Evolutionary conservation across 2,888 invertebrate genomes (phyloP), one percentile per base, ranked within the genome.

Genomic region (Melanophora roralis): DNA sequence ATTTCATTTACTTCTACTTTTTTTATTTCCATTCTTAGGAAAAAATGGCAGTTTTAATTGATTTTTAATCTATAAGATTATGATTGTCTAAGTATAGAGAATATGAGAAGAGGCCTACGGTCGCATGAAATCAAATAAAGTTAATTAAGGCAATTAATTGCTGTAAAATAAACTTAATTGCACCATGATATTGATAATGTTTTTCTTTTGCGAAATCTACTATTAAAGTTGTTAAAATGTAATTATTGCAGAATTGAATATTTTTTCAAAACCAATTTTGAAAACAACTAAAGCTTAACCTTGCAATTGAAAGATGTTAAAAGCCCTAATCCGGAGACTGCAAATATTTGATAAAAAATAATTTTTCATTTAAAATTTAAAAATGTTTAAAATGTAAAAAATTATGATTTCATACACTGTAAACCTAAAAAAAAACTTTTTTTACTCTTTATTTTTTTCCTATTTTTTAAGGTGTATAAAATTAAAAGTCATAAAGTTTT

Each of bases 11-110:
- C 32, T 51, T n/a, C 40, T 60, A 9, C 32, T 57, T 62, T 64
- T 74, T 67, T 74, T n/a, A 49, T 57, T 12, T 67, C n/a, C n/a
- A n/a, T n/a, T 73, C 40, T 51, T 57, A n/a, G n/a, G n/a, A n/a
- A n/a, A 36, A 51, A 57, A 86, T 87, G 85, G 86, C 87, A 87
- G 86, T 87, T 87, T 86, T 87, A 87, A 87, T 87, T 87, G 87
- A 87, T 87, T 87, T 86, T 87, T 87, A 87, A 87, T 87, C 87
- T 86, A 84, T 82, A 68, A 82, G 81, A 83, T 83, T 74, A 74
- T 71, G 64, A 36, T 51, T 57, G 60, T 51, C 19, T 27, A 49
- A 32, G 38, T 12, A 32, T 60, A 14, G 47, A 43, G 60, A 23
- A 23, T 2, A 21, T 16, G 16, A 14, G 14, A 38, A 19, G 14